Conservation (phyloP, 2,113 vertebrate species). For the Prionailurus bengalensis region DNA sequence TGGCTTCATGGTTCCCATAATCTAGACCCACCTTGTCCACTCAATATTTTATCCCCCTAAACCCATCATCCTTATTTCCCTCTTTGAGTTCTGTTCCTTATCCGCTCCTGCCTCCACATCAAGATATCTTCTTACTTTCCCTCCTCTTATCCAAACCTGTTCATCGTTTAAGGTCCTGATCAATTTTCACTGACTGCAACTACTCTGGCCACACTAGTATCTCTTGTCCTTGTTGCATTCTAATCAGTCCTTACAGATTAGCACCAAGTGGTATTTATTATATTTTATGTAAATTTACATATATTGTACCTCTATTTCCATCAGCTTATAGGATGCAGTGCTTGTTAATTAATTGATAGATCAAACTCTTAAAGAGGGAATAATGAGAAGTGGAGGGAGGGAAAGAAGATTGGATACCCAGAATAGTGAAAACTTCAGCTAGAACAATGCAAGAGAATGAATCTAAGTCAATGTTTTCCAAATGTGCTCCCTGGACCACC, state of each 20-base stretch:
- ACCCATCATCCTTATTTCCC: neutral
- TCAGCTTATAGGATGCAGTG: neutral
- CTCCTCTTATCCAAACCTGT: slow-evolving; percentile 3
- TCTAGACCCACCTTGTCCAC: neutral
- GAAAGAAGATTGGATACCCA: neutral
- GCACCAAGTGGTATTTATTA: slow-evolving; percentile 34
- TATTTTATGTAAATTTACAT: slow-evolving; percentile 48
- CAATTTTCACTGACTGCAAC: neutral
- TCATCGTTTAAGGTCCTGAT: slow-evolving; percentile 33
- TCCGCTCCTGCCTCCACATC: neutral
- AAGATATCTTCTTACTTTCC: slow-evolving; percentile 35
- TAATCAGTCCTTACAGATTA: slow-evolving; percentile 49
- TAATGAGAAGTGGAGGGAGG: neutral
- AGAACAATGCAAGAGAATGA: slow-evolving; percentile 23
- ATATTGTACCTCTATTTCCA: slow-evolving; percentile 46
- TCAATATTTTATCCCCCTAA: neutral
- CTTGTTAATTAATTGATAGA: slow-evolving; percentile 51
- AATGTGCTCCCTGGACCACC: neutral
- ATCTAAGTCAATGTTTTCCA: slow-evolving; percentile 48
- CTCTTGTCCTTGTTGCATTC: neutral
- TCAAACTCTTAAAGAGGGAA: slow-evolving; percentile 41
- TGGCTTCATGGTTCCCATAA: neutral
- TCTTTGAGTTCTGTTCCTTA: neutral
- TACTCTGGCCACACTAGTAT: slow-evolving; percentile 31
- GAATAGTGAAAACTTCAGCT: slow-evolving; percentile 27